Conservation (phyloP, 2,113 vertebrate genomes). For the Sclerurus mexicanus region DNA sequence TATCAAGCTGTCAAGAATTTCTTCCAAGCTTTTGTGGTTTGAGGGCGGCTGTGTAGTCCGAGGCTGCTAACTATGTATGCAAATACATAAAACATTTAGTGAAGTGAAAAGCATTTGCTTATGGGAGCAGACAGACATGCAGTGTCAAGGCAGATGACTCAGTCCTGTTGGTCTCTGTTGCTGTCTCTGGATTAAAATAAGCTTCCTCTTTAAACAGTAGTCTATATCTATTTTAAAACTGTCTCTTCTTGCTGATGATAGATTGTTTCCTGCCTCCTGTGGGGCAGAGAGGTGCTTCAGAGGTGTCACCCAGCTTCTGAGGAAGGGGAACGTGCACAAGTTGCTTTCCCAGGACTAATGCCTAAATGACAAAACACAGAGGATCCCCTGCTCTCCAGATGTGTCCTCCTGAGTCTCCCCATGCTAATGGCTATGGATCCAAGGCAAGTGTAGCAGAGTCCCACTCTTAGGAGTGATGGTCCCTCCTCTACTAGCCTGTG, state of each 20-base stretch:
- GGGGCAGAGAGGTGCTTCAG: background rate
- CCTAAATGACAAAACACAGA: background rate
- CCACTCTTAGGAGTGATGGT: rapidly evolving
- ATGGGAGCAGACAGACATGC: background rate
- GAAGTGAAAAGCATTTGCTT: constrained; percentile 11
- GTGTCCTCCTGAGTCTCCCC: rapidly evolving
- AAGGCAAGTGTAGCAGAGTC: background rate
- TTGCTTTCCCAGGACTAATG: background rate
- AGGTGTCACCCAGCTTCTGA: background rate
- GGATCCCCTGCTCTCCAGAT: background rate
- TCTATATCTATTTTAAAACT: background rate
- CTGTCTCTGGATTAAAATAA: background rate
- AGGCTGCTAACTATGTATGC: background rate
- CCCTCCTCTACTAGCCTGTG: background rate
- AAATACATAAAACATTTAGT: constrained; percentile 40
- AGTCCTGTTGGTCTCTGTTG: background rate
- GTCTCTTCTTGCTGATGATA: background rate
- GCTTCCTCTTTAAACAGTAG: background rate
- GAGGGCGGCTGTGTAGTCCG: constrained; percentile 17
- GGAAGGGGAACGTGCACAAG: background rate
- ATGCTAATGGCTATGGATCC: rapidly evolving
- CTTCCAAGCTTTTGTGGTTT: background rate
- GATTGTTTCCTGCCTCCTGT: background rate
- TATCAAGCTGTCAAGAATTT: constrained; percentile 47
- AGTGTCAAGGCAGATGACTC: background rate